Evolutionary conservation across 2,797 vertebrate species (phyloP), one percentile per base, ranked within the genome.

Genomic region (Mico argentatus): DNA sequence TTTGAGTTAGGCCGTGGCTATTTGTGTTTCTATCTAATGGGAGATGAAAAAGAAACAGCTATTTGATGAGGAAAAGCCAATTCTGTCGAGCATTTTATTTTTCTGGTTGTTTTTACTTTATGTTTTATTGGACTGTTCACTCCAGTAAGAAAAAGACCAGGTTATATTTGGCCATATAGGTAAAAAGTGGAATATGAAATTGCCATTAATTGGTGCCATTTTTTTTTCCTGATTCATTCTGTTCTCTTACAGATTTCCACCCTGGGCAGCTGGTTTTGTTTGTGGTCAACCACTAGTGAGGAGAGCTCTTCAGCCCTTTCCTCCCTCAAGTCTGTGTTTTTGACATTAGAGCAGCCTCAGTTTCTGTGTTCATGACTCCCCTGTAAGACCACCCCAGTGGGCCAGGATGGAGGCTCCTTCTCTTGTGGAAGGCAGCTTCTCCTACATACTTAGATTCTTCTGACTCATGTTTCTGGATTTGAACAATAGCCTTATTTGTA

Each of bases 81-180:
- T 83, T 87, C 12, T 82, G 14, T 27, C 48, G 52, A 87, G 17
- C 24, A 26, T 7, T n/a, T 70, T 76, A 55, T 79, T 30, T 50
- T 87, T 20, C 61, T 24, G 27, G n/a, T 90, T 96, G 39, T 61
- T 91, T 94, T 67, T 24, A 73, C 50, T 79, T 82, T 95, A 93
- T 10, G 11, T 46, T 73, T 82, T 83, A 26, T 33, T 77, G 70
- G 33, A 24, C 70, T 75, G 41, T 75, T 83, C 55, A 95, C 59
- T 72, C 41, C 70, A 80, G 39, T 11, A 20, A 46, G 72, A 59
- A 83, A 86, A 86, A 64, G 41, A 61, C 19, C 41, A 55, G 8
- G 55, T 86, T 90, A 59, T 15, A 46, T 81, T 93, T 97, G 57
- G 15, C 11, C 59, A 86, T 36, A 7, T 22, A 57, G 14, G 17